A percentile compares a stretch with the other conserved stretches of the same genome.
These are phyloP conservation scores for Physella acuta DNA, from an alignment of 1,140 invertebrate species.

Conservation along the genomic window DNA sequence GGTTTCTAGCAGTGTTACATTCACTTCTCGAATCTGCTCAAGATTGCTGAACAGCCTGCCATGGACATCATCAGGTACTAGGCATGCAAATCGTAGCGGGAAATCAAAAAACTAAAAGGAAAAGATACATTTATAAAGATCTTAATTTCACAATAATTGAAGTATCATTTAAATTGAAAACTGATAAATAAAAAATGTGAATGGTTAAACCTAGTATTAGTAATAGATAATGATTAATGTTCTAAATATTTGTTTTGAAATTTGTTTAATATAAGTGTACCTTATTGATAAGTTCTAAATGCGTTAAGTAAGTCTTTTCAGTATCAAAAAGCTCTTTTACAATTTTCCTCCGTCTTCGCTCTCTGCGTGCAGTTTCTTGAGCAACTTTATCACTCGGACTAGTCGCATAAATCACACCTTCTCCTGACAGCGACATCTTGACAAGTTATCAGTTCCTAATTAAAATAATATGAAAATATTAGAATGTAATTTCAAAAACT, in stretches of 20 bases:
- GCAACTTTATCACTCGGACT: conserved; percentile 29
- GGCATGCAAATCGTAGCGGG: conserved; percentile 66
- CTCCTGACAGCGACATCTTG: conserved; percentile 24
- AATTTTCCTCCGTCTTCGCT: conserved; percentile 46
- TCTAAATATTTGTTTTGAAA: neutral
- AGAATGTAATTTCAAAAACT: no score
- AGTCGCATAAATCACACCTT: conserved; percentile 25
- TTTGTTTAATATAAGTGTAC: conserved; percentile 49
- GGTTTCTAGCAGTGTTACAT: conserved; percentile 69
- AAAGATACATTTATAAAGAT: conserved; percentile 25
- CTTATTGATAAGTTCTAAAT: conserved; percentile 70
- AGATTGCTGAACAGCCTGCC: conserved; percentile 72
- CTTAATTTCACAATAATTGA: no score
- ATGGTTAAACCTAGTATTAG: no score
- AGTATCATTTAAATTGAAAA: no score
- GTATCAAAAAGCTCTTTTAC: conserved; percentile 71
- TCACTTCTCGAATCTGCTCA: conserved; percentile 73
- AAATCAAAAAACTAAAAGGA: conserved; percentile 69
- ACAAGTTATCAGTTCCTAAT: no score
- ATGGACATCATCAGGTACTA: conserved; percentile 66
- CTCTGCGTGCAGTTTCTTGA: conserved; percentile 34
- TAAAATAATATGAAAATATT: no score
- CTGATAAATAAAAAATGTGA: no score
- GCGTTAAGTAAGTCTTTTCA: conserved; percentile 71
- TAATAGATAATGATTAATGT: no score